Evolutionary conservation across 2,797 vertebrate genomes (phyloP).

Genomic region (Sebastes steindachneri): DNA sequence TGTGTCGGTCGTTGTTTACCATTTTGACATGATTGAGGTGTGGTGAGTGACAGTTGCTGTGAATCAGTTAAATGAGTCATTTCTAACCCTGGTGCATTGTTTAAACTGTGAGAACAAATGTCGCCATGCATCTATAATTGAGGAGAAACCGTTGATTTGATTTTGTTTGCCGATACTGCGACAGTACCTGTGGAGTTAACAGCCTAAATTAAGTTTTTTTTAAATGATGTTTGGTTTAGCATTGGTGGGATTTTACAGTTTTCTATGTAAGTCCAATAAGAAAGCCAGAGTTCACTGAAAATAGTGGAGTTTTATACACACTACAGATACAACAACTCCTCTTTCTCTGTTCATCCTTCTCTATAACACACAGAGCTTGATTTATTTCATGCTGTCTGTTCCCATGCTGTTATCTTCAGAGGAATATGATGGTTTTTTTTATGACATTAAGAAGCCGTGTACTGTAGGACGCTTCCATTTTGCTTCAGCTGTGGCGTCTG

Average conservation of each 20-base stretch:
- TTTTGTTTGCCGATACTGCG: background rate
- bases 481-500: background rate
- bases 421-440: background rate
- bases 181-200: background rate
- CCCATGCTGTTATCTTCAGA: background rate
- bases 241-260: background rate
- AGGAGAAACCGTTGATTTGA: background rate
- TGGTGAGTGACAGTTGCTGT: background rate
- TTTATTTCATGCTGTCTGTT: background rate
- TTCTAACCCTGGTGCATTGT: background rate
- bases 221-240: background rate
- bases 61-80: conserved; percentile 35
- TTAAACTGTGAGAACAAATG: background rate
- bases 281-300: background rate
- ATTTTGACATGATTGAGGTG: conserved; percentile 27
- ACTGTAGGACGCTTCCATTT: conserved; percentile 12
- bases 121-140: background rate
- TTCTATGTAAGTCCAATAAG: background rate
- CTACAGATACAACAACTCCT: background rate
- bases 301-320: background rate
- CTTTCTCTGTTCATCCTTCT: background rate
- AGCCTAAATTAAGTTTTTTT: background rate
- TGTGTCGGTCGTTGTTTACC: background rate
- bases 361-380: background rate
- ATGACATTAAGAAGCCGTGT: background rate